Conservation (phyloP, 2,797 vertebrate genomes). For the Pangasius larnaudii region DNA sequence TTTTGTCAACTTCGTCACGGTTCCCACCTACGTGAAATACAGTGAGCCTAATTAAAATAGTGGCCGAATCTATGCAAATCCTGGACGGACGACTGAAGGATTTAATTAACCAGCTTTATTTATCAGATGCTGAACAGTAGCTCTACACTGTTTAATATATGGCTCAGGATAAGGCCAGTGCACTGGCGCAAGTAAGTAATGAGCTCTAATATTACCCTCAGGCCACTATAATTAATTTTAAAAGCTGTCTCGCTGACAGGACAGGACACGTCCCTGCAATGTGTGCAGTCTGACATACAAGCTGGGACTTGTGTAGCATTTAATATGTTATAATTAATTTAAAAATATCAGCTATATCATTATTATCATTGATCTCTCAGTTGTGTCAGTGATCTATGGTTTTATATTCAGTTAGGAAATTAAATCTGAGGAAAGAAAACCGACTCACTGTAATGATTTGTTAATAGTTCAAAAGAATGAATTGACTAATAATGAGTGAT, state of each 20-base stretch:
- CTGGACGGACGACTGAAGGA: constrained; percentile 17
- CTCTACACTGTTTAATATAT: constrained; percentile 32
- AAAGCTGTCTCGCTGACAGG: constrained; percentile 4
- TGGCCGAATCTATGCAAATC: constrained; percentile 35
- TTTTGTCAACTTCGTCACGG: constrained; percentile 52
- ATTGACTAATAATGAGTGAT: not conserved
- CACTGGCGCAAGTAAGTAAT: constrained; percentile 25
- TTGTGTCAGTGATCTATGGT: not conserved
- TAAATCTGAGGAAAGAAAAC: not conserved
- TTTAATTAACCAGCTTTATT: constrained; percentile 52
- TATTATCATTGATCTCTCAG: not conserved
- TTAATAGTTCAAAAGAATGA: not conserved
- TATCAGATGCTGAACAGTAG: constrained; percentile 38
- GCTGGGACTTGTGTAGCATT: not conserved
- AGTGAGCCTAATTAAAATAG: constrained; percentile 42
- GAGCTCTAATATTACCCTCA: constrained; percentile 30
- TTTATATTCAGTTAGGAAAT: constrained; percentile 3
- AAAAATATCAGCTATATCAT: not conserved
- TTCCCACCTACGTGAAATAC: constrained; percentile 39
- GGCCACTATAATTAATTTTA: constrained; percentile 41
- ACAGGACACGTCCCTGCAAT: not conserved
- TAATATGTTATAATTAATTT: not conserved
- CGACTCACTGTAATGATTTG: not conserved
- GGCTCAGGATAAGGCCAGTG: not conserved
- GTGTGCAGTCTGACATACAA: not conserved